A percentile compares a stretch with the other conserved stretches of the same genome.
Evolutionary conservation across 2,888 invertebrate genomes (phyloP).

Genomic region (Catocala nupta): DNA sequence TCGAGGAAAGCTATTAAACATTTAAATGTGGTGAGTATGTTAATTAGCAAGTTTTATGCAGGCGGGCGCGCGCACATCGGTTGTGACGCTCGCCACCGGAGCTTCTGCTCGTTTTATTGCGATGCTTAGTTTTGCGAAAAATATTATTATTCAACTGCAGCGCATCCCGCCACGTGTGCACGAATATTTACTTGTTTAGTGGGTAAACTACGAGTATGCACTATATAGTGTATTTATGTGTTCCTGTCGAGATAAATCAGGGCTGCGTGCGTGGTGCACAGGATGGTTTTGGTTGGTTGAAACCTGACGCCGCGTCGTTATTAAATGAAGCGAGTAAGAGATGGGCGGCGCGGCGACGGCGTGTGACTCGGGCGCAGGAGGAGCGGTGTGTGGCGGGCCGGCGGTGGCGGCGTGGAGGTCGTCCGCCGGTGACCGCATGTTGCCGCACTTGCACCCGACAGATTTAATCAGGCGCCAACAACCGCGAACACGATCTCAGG

Average conservation of each 20-base stretch:
- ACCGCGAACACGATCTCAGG: conserved; percentile 70
- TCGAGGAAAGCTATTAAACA: conserved; percentile 49
- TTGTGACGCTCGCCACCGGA: conserved; percentile 42
- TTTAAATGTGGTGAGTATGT: conserved; percentile 61
- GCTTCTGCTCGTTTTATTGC: conserved; percentile 53
- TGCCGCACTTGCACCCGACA: conserved; percentile 67
- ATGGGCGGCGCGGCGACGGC: conserved; percentile 15
- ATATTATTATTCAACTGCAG: conserved; percentile 44
- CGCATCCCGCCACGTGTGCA: conserved; percentile 13
- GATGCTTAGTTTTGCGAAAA: conserved; percentile 52
- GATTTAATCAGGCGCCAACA: conserved; percentile 72
- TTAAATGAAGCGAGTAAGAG: conserved; percentile 42
- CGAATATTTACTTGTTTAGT: conserved; percentile 40
- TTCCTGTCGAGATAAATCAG: conserved; percentile 26
- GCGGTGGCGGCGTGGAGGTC: conserved; percentile 36
- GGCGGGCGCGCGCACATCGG: conserved; percentile 55
- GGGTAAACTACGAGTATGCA: conserved; percentile 22
- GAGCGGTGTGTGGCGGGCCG: conserved; percentile 8
- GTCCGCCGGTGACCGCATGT: conserved; percentile 58
- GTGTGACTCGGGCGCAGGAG: conserved; percentile 37
- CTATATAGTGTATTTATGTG: conserved; percentile 17
- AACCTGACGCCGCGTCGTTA: conserved; percentile 39
- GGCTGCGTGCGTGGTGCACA: conserved; percentile 13
- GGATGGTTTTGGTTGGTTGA: conserved; percentile 28
- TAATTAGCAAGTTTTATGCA: conserved; percentile 71